Percentiles rank a stretch among this genome's conserved stretches.
Conservation (phyloP, 2,113 vertebrate genomes). For the Indicator maculatus region DNA sequence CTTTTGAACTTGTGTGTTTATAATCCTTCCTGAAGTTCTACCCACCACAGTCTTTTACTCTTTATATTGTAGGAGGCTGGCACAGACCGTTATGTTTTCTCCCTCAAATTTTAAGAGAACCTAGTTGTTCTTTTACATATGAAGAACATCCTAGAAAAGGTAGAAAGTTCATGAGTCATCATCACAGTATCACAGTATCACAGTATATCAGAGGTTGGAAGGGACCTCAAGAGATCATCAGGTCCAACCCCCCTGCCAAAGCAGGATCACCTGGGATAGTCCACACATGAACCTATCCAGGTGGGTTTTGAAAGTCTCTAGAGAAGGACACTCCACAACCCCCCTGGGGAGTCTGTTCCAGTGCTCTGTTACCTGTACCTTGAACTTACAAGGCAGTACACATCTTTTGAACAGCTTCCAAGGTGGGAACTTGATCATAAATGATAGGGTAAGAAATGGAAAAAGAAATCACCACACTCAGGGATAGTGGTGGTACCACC, state of each 20-base stretch:
- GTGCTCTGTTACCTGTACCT: neutral
- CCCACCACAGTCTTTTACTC: neutral
- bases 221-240: too few species aligned
- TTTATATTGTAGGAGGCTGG: neutral
- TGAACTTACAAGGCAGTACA: neutral
- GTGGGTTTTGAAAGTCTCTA: too few species aligned
- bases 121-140: neutral
- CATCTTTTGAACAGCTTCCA: neutral
- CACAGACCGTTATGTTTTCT: neutral
- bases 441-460: neutral
- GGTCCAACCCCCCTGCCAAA: too few species aligned
- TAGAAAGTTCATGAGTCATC: fast-evolving
- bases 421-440: neutral
- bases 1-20: neutral
- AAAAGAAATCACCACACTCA: neutral
- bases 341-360: too few species aligned
- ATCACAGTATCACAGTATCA: too few species aligned
- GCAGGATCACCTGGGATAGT: too few species aligned
- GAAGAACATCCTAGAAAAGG: neutral
- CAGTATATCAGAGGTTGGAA: too few species aligned
- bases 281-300: too few species aligned
- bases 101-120: neutral
- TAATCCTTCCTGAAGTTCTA: neutral
- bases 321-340: too few species aligned
- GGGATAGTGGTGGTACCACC: neutral